Evolutionary conservation across 2,888 invertebrate genomes (phyloP), one percentile per base, ranked within the genome.

Genomic region (Cephus pulcher): DNA sequence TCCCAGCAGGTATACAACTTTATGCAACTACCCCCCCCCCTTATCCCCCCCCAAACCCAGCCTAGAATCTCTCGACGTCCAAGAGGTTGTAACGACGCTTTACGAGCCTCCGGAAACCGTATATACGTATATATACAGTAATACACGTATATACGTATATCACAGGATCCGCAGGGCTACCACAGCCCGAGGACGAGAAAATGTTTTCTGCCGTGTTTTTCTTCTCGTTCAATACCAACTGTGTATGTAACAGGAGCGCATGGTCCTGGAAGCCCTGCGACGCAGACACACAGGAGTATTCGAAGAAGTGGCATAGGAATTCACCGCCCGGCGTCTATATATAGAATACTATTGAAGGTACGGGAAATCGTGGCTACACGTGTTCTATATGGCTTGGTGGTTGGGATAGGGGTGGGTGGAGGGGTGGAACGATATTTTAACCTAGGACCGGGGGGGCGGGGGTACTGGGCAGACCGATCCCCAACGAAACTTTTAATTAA

Each of bases 401-500:
- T 11, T 11, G 35, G 35, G 11, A 11, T 11, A 11, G 11, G 37
- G 37, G 37, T 37, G 37, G 35, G 1, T 35, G 40, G 15, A 37
- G 12, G 40, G 12, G 12, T 1, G 15, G 15, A 56, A 56, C 40
- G 40, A 56, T 56, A 56, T 56, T 23, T 56, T 23, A 56, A 56
- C 40, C 23, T 23, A 15, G 0, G 4, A 4, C 11, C 0, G 3
- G 12, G 4, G 3, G 37, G 3, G 37, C 4, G 37, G 4, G 2
- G 37, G 4, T 6, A 15, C 15, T 1, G 40, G 40, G 40, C 40
- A 56, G 9, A 56, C 15, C 23, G 2, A 23, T 23, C 9, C 23
- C 56, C 15, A 35, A 78, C 77, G 78, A 80, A 83, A 83, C 80
- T 83, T 83, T 80, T 82, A 82, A 83, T 83, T 83, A 83, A 83